Evolutionary conservation across 1,140 invertebrate species (phyloP), one percentile per base, ranked within the genome.

Genomic region (Hermatobates lingyangjiaoensis): DNA sequence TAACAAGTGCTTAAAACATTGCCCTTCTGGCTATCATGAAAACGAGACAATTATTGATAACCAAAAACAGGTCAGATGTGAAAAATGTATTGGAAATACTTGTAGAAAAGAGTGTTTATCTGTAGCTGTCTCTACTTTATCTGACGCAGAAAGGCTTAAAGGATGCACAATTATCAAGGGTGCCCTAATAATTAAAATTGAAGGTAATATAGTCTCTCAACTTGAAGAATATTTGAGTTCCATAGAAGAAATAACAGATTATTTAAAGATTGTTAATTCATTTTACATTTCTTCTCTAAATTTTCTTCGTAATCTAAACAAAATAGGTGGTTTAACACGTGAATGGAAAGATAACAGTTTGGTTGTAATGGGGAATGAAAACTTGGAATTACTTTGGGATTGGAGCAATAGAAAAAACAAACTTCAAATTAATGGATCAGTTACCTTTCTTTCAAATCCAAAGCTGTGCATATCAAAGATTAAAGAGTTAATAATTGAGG

Each of bases 361-460:
- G 64, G 72, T 82, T 0, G 60, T 94, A 1, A 69, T 79, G 28
- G 76, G 92, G 1, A 98, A 97, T 69, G 79, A 81, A 54, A 95
- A 97, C 70, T 71, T 98, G 2, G 81, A 91, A 67, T 76, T 89
- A 54, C 66, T 97, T 0, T 96, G 89, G 83, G 75, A 83, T 53
- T 80, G 78, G 72, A 50, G 57, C 5, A 48, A 48, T 21, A 69
- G 71, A 0, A 63, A 62, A 27, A 70, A 68, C 3, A 51, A 68
- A n/a, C 61, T 64, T 5, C 71, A 77, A 25, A 71, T 71, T 1
- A 60, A 66, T 0, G 84, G 88, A 2, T 75, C 73, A 24, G 68
- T 95, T 1, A 86, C 83, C 61, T 94, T 97, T 62, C 89, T 96
- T 60, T 84, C 86, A 61, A 98, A 98, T 66, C 83, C 87, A n/a